Evolutionary conservation across 2,797 vertebrate species (phyloP).

Genomic region (Notoglanidium macrostoma): DNA sequence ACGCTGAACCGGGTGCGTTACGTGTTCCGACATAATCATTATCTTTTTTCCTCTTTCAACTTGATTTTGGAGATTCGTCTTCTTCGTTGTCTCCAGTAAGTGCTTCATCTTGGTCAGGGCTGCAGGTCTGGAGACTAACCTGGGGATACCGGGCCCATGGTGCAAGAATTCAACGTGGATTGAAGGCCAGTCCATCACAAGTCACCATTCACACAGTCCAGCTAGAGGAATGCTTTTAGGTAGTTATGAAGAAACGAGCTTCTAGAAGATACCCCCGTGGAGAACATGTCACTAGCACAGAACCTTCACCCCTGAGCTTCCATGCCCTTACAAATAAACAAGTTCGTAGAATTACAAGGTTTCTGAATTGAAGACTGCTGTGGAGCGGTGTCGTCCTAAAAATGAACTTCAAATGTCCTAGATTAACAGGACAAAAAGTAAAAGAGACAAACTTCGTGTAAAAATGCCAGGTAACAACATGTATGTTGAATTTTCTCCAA

Average conservation of each 20-base stretch:
- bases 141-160: neutral
- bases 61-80: neutral
- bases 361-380: neutral
- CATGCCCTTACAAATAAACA: neutral
- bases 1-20: too few species aligned
- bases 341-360: neutral
- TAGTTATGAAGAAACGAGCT: neutral
- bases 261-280: neutral
- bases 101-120: neutral
- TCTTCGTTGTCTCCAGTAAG: neutral
- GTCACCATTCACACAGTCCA: neutral
- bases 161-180: neutral
- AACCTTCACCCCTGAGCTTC: neutral
- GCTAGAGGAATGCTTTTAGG: neutral
- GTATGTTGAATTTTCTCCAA: neutral
- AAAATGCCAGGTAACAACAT: neutral
- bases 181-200: neutral
- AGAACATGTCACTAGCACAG: neutral
- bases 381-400: neutral
- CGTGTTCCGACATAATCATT: neutral
- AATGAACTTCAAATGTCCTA: neutral
- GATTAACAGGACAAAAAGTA: neutral
- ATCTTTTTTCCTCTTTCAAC: neutral
- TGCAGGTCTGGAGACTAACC: neutral
- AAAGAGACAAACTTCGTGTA: neutral